These are phyloP conservation scores for Cephalotes varians DNA, from an alignment of 2,888 invertebrate species.

Conservation along the genomic window DNA sequence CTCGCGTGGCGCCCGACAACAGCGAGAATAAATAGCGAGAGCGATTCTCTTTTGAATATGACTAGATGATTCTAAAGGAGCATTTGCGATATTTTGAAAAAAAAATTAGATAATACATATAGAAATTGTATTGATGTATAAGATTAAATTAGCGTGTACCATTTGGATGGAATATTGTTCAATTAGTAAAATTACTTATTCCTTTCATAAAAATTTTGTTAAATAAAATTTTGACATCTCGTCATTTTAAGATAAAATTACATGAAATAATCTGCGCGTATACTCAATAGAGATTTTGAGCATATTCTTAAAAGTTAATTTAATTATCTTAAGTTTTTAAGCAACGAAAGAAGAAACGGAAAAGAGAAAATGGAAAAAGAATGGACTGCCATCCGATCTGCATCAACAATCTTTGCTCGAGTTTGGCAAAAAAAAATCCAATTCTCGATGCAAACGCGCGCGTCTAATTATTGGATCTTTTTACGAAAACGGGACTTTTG, in stretches of 20 bases:
- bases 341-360: not conserved
- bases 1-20: constrained; percentile 31
- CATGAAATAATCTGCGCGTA: not conserved
- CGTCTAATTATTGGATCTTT: constrained; percentile 44
- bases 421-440: constrained; percentile 5
- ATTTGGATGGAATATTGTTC: not conserved
- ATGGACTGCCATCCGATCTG: not conserved
- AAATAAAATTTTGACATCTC: not conserved
- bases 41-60: constrained; percentile 7
- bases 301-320: not conserved
- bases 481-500: not conserved
- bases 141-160: not conserved
- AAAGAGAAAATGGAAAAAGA: not conserved
- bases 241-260: not conserved
- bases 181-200: not conserved
- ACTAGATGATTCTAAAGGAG: not conserved
- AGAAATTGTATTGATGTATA: not conserved
- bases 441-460: constrained; percentile 32
- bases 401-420: not conserved
- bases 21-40: not conserved
- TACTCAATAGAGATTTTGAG: too few species aligned
- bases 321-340: not conserved
- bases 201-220: not conserved
- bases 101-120: not conserved
- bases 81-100: constrained; percentile 1